Evolutionary conservation across 2,888 invertebrate genomes (phyloP), one percentile per base, ranked within the genome.

Genomic region (Trissonchulus sp.): DNA sequence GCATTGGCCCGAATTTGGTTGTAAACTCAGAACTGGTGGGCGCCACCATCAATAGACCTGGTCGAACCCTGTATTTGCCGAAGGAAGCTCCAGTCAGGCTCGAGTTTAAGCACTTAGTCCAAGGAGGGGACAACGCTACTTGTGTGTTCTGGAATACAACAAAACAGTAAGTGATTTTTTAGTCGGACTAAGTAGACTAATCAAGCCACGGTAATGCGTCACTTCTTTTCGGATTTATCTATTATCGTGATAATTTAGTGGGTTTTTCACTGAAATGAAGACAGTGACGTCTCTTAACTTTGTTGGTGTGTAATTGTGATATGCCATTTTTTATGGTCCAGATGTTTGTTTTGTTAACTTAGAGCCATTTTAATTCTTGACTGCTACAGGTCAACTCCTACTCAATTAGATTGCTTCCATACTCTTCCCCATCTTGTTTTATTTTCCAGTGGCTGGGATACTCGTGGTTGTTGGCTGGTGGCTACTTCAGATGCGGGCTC

Each of bases 81-180:
- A 37, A 65, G 0, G 78, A 78, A 37, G 74, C 78, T 48, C 79
- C 81, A 0, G 82, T 79, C 15, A 79, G 78, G 8, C 80, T 83
- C 72, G 80, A 79, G 2, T 83, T 83, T 74, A 77, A 79, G 48
- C 83, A 83, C 76, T 75, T 82, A 23, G 37, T 75, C 33, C 80
- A 76, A 2, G 81, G 80, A 2, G 81, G 81, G 2, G 62, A 74
- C 2, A 82, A 83, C 76, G 78, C 81, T 1, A 71, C 81, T 73
- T 83, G 83, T 76, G 83, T 83, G 1, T 83, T 78, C 76, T 83
- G 83, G 83, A 78, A 82, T 75, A 71, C 77, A n/a, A 60, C 68
- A 1, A 33, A 75, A 33, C 75, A 78, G 72, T 79, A 74, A 71
- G 71, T 71, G 30, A n/a, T 23, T n/a, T 18, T 23, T 60, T n/a